These are phyloP conservation scores for Phalera bucephala DNA, from an alignment of 2,888 invertebrate species.

Conservation along the genomic window DNA sequence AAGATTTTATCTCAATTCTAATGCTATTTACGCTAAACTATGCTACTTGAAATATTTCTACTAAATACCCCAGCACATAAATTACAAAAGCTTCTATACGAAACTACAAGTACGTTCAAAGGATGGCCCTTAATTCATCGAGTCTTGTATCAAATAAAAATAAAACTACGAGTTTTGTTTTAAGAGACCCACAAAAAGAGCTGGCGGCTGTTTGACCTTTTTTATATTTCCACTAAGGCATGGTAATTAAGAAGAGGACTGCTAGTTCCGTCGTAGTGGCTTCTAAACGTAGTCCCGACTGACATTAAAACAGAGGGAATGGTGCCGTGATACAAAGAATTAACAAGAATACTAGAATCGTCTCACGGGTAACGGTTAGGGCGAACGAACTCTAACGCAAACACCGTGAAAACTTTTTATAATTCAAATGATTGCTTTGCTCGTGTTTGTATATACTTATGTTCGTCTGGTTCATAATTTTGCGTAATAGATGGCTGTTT, in stretches of 20 bases:
- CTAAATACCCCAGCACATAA: conserved; percentile 20
- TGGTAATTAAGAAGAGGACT: conserved; percentile 66
- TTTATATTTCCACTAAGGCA: conserved; percentile 58
- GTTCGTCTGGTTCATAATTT: conserved; percentile 20
- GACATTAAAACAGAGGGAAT: conserved; percentile 53
- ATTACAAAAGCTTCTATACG: conserved; percentile 14
- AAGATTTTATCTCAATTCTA: background rate
- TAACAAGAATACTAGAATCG: conserved; percentile 31
- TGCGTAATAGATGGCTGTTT: conserved; percentile 28
- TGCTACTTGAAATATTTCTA: conserved; percentile 12
- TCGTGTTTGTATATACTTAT: conserved; percentile 24
- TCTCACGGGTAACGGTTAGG: conserved; percentile 7
- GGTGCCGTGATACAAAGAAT: conserved; percentile 36
- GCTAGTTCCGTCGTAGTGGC: conserved; percentile 48
- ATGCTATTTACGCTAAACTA: conserved; percentile 7
- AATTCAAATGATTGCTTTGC: conserved; percentile 23
- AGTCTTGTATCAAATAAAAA: conserved; percentile 27
- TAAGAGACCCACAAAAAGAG: conserved; percentile 46
- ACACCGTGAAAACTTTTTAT: conserved; percentile 33
- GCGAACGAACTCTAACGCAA: conserved; percentile 28
- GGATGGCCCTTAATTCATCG: conserved; percentile 30
- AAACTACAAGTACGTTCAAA: too few species aligned
- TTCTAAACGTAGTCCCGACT: conserved; percentile 48
- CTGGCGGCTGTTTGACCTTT: conserved; percentile 47
- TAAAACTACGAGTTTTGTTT: conserved; percentile 31